Percentiles rank a stretch among this genome's conserved stretches.
These are phyloP conservation scores for Plemyria rubiginata DNA, from an alignment of 2,888 invertebrate species.

Conservation along the genomic window DNA sequence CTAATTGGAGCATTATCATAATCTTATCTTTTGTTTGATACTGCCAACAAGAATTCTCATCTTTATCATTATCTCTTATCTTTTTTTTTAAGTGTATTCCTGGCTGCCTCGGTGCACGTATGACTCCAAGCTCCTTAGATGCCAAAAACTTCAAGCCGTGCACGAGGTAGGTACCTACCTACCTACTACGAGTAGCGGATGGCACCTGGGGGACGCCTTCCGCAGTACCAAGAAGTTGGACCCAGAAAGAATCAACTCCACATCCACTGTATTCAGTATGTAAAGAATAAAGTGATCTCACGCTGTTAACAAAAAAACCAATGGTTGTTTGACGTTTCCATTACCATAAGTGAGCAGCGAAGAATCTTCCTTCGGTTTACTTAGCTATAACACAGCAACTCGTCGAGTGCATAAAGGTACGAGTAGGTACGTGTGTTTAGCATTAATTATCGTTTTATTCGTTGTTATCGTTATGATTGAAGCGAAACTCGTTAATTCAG, in stretches of 20 bases:
- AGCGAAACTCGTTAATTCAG: constrained; percentile 60
- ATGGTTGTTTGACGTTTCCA: constrained; percentile 1
- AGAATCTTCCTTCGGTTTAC: constrained; percentile 10
- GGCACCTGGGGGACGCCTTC: no score
- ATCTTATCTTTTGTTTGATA: constrained; percentile 34
- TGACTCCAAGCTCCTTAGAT: no score
- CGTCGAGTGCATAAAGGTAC: background rate
- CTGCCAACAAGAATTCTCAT: background rate
- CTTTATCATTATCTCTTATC: no score
- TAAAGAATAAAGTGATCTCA: no score
- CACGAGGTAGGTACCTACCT: no score
- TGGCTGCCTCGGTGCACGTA: no score
- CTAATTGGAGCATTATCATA: constrained; percentile 28
- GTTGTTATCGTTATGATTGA: constrained; percentile 46
- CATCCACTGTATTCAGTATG: no score
- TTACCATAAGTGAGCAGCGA: constrained; percentile 29
- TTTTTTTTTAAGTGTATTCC: no score
- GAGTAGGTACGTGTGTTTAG: constrained; percentile 34
- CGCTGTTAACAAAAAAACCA: background rate
- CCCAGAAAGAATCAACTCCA: no score
- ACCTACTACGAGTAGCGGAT: no score
- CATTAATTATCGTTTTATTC: constrained; percentile 30
- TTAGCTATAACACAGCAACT: constrained; percentile 7
- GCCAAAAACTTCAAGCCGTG: no score
- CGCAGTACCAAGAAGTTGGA: no score